Percentiles rank a stretch among this genome's conserved stretches.
phyloP scores from a whole-genome alignment of 2,888 invertebrate species.

The Tyria jacobaeae region DNA sequence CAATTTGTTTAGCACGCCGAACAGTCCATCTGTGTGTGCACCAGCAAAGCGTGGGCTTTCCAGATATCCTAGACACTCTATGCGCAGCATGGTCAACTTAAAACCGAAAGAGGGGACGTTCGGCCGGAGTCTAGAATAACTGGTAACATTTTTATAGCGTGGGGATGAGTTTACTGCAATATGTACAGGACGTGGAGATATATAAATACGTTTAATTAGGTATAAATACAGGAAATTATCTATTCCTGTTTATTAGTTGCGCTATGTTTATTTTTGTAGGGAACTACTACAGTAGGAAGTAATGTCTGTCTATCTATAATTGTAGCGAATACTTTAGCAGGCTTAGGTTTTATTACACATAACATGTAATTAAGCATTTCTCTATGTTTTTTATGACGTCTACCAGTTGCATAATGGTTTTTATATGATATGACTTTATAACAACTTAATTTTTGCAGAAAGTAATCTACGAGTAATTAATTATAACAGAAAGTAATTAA shows the following conservation, averaged over 20 bases:
- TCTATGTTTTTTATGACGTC: not conserved
- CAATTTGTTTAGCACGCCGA: constrained; percentile 5
- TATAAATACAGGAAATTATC: constrained; percentile 10
- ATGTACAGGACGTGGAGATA: constrained; percentile 18
- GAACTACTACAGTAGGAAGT: not conserved
- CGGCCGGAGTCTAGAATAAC: constrained; percentile 49
- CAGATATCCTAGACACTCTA: constrained; percentile 56
- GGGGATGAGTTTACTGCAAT: constrained; percentile 32
- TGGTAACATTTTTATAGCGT: constrained; percentile 55
- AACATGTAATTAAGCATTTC: not conserved
- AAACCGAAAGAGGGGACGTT: constrained; percentile 53
- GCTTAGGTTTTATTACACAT: too few species aligned
- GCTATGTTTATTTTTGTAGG: not conserved
- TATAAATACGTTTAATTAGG: constrained; percentile 9
- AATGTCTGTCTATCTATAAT: too few species aligned
- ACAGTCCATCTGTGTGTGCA: constrained; percentile 35
- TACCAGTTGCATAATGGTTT: not conserved
- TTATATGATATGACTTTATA: too few species aligned
- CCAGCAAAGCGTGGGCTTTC: constrained; percentile 40
- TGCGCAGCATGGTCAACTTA: constrained; percentile 40
- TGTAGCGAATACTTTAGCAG: not conserved
- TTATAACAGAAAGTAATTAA: too few species aligned
- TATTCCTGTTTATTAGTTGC: not conserved
- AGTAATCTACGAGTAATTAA: too few species aligned
- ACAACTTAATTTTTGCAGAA: too few species aligned